Evolutionary conservation across 2,113 vertebrate species (phyloP).

Genomic region (Porphyrio hochstetteri): DNA sequence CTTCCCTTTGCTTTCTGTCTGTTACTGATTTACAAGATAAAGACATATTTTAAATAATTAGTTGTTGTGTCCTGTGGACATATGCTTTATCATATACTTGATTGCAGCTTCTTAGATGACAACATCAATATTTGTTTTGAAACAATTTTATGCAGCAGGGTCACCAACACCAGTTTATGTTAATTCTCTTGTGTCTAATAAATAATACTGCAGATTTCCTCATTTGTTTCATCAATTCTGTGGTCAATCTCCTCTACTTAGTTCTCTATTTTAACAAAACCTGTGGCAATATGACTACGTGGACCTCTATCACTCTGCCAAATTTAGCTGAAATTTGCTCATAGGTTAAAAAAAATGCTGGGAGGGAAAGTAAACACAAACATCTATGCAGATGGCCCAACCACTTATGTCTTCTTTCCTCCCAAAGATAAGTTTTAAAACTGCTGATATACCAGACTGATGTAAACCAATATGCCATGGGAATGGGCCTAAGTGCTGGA

Average conservation of each 20-base stretch:
- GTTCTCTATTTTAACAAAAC: background rate
- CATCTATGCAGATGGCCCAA: constrained; percentile 7
- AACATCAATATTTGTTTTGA: background rate
- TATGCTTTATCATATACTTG: background rate
- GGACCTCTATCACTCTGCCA: background rate
- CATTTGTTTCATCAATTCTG: background rate
- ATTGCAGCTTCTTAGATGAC: background rate
- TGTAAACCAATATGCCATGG: background rate
- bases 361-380: background rate
- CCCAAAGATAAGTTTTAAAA: background rate
- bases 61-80: background rate
- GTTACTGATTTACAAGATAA: background rate
- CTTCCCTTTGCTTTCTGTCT: background rate
- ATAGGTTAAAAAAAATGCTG: background rate
- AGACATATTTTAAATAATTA: background rate
- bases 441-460: background rate
- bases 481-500: background rate
- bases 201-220: background rate
- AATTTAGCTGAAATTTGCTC: background rate
- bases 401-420: background rate
- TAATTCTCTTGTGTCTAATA: background rate
- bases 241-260: background rate
- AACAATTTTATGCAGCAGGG: background rate
- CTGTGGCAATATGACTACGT: background rate
- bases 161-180: background rate